phyloP scores from a whole-genome alignment of 2,888 invertebrate species.

The Acleris cristana region DNA sequence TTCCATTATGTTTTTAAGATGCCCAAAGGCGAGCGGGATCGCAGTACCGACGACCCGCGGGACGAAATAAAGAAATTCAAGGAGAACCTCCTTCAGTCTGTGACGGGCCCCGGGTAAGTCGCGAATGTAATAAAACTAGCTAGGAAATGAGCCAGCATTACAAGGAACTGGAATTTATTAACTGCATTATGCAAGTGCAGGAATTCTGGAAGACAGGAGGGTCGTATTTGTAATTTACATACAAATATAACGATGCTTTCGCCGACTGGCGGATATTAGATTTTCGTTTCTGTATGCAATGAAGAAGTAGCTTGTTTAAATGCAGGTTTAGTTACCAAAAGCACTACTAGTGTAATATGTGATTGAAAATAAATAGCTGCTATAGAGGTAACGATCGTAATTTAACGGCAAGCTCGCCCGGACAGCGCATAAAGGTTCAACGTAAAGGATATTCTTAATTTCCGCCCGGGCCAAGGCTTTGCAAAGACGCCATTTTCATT shows the following conservation, averaged over 20 bases:
- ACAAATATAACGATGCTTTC: conserved; percentile 5
- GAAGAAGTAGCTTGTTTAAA: neutral
- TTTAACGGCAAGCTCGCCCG: conserved; percentile 21
- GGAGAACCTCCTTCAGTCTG: conserved; percentile 68
- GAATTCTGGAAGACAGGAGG: conserved; percentile 11
- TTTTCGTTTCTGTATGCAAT: conserved; percentile 1
- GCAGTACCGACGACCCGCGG: conserved; percentile 56
- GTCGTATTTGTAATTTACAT: conserved; percentile 1
- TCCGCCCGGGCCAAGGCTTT: conserved; percentile 44
- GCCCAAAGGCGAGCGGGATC: conserved; percentile 61
- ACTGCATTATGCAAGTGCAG: conserved; percentile 28
- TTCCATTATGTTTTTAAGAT: conserved; percentile 47
- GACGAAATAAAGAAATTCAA: conserved; percentile 76
- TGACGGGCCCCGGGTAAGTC: conserved; percentile 64
- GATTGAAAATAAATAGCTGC: neutral
- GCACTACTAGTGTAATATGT: neutral
- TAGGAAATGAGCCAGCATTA: conserved; percentile 31
- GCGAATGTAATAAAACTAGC: conserved; percentile 35
- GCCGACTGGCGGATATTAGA: neutral
- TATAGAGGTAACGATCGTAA: conserved; percentile 22
- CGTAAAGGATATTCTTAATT: conserved; percentile 51
- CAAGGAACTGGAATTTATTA: conserved; percentile 33
- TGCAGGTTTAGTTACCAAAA: neutral
- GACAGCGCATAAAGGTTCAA: conserved; percentile 24
- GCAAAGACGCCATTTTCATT: conserved; percentile 46